phyloP scores from a whole-genome alignment of 2,113 vertebrate species.

The Campylorhamphus procurvoides region DNA sequence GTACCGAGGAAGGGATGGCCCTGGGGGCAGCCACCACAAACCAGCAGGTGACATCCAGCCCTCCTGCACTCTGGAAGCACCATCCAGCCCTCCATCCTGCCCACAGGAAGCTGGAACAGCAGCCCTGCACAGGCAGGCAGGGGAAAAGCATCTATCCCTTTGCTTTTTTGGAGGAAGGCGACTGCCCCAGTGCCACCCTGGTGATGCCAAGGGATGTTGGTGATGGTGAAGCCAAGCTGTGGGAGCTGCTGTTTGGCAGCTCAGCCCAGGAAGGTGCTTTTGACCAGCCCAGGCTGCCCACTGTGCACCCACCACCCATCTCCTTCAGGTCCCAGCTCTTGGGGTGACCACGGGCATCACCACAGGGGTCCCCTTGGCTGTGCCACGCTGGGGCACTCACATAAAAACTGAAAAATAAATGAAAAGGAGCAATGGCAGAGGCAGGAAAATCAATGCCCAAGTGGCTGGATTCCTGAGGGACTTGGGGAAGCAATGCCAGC shows the following conservation, averaged over 20 bases:
- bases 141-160: neutral
- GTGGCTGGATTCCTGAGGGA: fast-evolving
- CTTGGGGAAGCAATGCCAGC: fast-evolving
- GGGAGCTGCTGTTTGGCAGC: fast-evolving
- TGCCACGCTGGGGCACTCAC: fast-evolving
- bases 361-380: fast-evolving
- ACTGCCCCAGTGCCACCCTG: neutral
- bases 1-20: neutral
- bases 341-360: fast-evolving
- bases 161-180: no score
- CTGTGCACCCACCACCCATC: neutral
- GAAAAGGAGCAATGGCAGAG: fast-evolving
- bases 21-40: neutral
- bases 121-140: fast-evolving
- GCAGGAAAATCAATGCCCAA: neutral
- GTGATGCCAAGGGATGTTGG: neutral
- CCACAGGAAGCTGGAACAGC: neutral
- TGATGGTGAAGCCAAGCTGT: fast-evolving
- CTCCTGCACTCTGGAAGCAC: neutral
- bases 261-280: neutral
- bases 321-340: fast-evolving
- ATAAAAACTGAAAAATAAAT: fast-evolving
- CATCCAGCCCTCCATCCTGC: neutral
- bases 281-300: neutral
- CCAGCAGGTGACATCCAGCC: neutral